phyloP scores from a whole-genome alignment of 2,888 invertebrate genomes.

The Shargacucullia verbasci region DNA sequence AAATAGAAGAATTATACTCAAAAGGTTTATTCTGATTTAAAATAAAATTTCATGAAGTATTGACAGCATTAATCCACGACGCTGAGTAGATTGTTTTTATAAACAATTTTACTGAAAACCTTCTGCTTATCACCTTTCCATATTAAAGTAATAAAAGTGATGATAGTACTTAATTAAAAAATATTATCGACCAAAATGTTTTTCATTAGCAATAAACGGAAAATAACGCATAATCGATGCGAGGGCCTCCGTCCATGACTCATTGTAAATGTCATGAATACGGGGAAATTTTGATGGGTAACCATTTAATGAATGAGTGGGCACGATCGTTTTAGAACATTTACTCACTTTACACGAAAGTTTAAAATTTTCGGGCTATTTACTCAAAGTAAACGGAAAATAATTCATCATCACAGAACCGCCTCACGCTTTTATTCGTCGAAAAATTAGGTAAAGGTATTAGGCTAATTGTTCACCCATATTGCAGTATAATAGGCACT shows the following conservation, averaged over 20 bases:
- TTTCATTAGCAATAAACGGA: slow-evolving; percentile 57
- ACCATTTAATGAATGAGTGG: slow-evolving; percentile 47
- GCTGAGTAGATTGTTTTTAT: background rate
- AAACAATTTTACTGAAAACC: background rate
- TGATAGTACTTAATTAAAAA: slow-evolving; percentile 29
- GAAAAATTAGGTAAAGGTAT: too few species aligned
- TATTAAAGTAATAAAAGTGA: slow-evolving; percentile 27
- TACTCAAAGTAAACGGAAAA: too few species aligned
- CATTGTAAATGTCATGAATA: slow-evolving; percentile 56
- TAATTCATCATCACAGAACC: too few species aligned
- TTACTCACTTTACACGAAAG: slow-evolving; percentile 13
- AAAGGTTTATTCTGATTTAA: too few species aligned
- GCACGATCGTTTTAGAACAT: slow-evolving; percentile 16
- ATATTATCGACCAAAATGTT: slow-evolving; percentile 24
- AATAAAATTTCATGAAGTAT: too few species aligned
- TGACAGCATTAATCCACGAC: too few species aligned
- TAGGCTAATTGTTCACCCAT: too few species aligned
- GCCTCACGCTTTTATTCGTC: too few species aligned
- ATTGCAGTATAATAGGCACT: too few species aligned
- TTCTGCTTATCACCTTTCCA: background rate
- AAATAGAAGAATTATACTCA: too few species aligned
- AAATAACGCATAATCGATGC: slow-evolving; percentile 52
- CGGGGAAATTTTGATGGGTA: slow-evolving; percentile 58
- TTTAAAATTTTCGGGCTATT: background rate
- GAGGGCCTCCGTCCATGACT: slow-evolving; percentile 57